Conservation (phyloP, 2,888 invertebrate species). For the Scaptomyza tumidula region DNA sequence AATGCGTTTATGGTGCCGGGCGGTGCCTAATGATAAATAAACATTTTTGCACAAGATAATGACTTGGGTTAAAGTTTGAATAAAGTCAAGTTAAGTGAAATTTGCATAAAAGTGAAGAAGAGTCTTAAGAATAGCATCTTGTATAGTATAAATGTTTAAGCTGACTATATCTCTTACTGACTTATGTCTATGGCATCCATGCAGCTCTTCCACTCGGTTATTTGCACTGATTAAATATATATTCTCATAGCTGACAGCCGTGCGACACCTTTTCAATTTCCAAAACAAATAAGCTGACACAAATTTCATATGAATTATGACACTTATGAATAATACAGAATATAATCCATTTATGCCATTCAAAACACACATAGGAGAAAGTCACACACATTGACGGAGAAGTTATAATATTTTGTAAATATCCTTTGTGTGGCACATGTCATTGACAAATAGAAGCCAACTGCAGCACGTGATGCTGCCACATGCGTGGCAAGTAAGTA, state of each 20-base stretch:
- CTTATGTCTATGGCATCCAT: neutral
- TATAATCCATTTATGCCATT: constrained; percentile 55
- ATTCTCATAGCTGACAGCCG: constrained; percentile 19
- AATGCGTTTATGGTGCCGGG: neutral
- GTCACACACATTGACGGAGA: neutral
- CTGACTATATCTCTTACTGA: too few species aligned
- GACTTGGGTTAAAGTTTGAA: neutral
- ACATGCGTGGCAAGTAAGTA: constrained; percentile 8
- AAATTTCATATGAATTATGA: constrained; percentile 74
- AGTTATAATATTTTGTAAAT: constrained; percentile 36
- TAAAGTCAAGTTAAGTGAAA: neutral
- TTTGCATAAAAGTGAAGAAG: neutral
- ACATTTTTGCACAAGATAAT: neutral
- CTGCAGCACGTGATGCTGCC: constrained; percentile 69
- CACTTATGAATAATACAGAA: constrained; percentile 52
- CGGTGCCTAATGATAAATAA: neutral
- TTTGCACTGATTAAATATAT: constrained; percentile 21
- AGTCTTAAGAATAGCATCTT: neutral
- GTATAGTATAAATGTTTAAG: too few species aligned
- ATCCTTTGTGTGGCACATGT: constrained; percentile 47
- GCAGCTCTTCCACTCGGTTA: neutral
- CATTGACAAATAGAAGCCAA: constrained; percentile 57
- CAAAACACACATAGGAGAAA: constrained; percentile 44
- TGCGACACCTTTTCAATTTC: constrained; percentile 51
- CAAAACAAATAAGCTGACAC: constrained; percentile 45